Evolutionary conservation across 2,113 vertebrate species (phyloP).

Genomic region (Seriola quinqueradiata): DNA sequence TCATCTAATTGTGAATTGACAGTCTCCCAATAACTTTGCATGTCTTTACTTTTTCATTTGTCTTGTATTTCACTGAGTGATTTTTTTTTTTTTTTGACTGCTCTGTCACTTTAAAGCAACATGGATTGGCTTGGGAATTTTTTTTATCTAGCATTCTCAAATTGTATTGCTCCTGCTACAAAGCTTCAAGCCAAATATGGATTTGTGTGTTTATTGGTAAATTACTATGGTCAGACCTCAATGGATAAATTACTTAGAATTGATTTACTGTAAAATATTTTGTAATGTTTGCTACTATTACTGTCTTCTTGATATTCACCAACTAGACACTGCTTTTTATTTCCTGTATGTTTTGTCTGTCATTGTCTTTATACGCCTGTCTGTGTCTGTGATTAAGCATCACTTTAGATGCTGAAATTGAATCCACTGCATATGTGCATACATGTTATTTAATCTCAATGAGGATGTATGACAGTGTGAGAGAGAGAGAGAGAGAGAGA

Average conservation of each 20-base stretch:
- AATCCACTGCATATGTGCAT: conserved; percentile 10
- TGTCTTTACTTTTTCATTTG: not conserved
- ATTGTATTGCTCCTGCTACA: not conserved
- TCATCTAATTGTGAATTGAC: not conserved
- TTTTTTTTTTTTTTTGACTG: not conserved
- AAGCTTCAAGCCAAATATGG: conserved; percentile 25
- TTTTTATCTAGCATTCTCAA: not conserved
- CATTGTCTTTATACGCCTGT: not conserved
- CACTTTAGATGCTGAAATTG: not conserved
- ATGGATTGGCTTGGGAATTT: not conserved
- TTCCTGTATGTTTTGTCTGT: not conserved
- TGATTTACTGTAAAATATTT: conserved; percentile 47
- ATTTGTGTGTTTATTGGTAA: not conserved
- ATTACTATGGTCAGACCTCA: not conserved
- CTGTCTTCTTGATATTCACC: conserved; percentile 21
- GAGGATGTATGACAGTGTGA: conserved; percentile 28
- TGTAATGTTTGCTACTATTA: conserved; percentile 13
- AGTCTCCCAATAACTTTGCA: not conserved
- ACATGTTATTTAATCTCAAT: conserved; percentile 35
- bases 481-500: conserved; percentile 9
- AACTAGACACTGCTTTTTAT: not conserved
- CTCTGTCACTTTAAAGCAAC: not conserved
- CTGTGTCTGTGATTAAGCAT: conserved; percentile 18
- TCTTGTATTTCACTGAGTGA: not conserved
- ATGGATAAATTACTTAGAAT: conserved; percentile 35